Conservation (phyloP, 2,113 vertebrate genomes). For the Emydura subglobosa region DNA sequence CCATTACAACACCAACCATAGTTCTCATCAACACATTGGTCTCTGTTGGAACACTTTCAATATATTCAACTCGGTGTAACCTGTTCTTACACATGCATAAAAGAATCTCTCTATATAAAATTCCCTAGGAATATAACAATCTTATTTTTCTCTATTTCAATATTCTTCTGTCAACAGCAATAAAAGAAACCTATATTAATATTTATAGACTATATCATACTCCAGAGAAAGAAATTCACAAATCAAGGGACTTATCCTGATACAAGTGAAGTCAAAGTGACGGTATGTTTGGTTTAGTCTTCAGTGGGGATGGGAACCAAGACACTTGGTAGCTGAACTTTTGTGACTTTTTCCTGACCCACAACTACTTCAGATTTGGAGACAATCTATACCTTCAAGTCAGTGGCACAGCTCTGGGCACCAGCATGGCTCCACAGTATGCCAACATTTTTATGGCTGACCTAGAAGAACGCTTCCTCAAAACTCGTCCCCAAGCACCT, state of each 20-base stretch:
- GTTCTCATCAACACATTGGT: neutral
- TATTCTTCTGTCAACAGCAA: neutral
- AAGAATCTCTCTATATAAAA: neutral
- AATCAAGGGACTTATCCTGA: slow-evolving; percentile 33
- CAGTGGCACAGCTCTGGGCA: too few relatives aligned
- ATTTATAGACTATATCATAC: slow-evolving; percentile 7
- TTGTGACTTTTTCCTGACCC: too few relatives aligned
- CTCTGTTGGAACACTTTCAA: neutral
- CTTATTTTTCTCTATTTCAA: neutral
- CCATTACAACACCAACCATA: neutral
- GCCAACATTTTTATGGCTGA: too few relatives aligned
- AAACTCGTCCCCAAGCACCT: too few relatives aligned
- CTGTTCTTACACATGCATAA: neutral
- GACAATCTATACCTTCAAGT: too few relatives aligned
- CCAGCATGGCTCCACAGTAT: too few relatives aligned
- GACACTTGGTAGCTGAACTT: neutral
- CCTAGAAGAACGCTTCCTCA: too few relatives aligned
- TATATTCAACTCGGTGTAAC: neutral
- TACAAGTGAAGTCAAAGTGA: neutral
- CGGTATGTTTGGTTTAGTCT: slow-evolving; percentile 20
- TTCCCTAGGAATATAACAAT: neutral
- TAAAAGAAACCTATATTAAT: slow-evolving; percentile 5
- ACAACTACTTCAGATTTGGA: too few relatives aligned
- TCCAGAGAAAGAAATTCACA: slow-evolving; percentile 43
- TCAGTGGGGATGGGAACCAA: slow-evolving; percentile 46